A percentile compares a stretch with the other conserved stretches of the same genome.
Conservation (phyloP, 2,888 invertebrate genomes). For the Mimumesa dahlbomi region DNA sequence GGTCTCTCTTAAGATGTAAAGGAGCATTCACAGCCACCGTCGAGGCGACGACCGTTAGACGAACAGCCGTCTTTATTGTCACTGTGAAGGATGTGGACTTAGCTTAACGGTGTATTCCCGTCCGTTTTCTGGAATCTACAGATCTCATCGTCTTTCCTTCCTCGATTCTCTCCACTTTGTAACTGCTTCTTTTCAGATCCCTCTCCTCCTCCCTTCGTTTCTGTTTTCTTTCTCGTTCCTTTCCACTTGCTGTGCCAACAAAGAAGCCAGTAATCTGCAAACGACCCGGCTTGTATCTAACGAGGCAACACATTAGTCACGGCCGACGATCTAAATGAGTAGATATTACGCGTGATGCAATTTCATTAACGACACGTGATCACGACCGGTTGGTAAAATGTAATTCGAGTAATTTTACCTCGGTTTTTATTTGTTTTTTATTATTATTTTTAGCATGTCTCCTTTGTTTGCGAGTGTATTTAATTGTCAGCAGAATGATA, state of each 20-base stretch:
- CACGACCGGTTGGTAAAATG: slow-evolving; percentile 4
- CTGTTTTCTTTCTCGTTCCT: background rate
- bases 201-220: slow-evolving; percentile 1
- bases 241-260: slow-evolving; percentile 21
- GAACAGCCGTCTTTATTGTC: slow-evolving; percentile 45
- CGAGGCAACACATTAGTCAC: slow-evolving; percentile 59
- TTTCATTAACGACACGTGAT: slow-evolving; percentile 46
- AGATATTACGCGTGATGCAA: slow-evolving; percentile 58
- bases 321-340: slow-evolving; percentile 48
- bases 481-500: too few species aligned
- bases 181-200: background rate
- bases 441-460: too few species aligned
- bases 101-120: slow-evolving; percentile 54
- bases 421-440: too few species aligned
- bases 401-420: too few species aligned
- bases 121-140: slow-evolving; percentile 16
- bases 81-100: slow-evolving; percentile 47
- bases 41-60: slow-evolving; percentile 16
- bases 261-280: slow-evolving; percentile 60
- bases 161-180: background rate
- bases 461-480: too few species aligned
- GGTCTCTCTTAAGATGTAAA: slow-evolving; percentile 30
- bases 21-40: slow-evolving; percentile 31
- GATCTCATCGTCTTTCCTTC: background rate
- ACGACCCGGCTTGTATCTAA: slow-evolving; percentile 57